Evolutionary conservation across 2,797 vertebrate species (phyloP).

Genomic region (Nothura maculosa): DNA sequence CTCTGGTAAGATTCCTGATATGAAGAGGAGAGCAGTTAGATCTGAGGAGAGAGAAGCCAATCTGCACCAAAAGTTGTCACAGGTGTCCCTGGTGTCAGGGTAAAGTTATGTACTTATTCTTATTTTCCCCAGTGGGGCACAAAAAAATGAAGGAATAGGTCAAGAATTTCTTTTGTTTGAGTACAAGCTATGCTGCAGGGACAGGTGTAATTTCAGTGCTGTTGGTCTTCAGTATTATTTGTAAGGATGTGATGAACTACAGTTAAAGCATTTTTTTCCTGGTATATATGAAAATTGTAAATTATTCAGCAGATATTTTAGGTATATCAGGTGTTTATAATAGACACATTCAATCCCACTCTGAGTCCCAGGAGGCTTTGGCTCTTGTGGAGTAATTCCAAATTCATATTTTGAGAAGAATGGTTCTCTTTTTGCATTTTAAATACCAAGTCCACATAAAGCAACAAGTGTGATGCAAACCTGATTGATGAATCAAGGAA

Average conservation of each 20-base stretch:
- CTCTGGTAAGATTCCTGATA: not conserved
- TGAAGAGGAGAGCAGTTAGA: not conserved
- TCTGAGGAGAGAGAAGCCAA: not conserved
- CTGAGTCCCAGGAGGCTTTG: not conserved
- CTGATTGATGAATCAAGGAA: not conserved
- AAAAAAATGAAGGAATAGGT: not conserved
- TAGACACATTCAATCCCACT: not conserved
- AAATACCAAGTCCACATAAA: not conserved
- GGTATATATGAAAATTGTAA: not conserved
- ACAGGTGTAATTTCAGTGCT: not conserved
- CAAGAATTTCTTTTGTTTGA: fast-evolving
- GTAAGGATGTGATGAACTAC: not conserved
- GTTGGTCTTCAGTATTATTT: not conserved
- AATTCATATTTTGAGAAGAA: not conserved
- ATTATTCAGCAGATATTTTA: not conserved
- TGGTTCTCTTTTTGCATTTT: not conserved
- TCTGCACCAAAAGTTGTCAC: not conserved
- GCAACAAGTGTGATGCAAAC: not conserved
- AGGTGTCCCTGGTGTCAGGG: fast-evolving
- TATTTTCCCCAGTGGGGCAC: not conserved
- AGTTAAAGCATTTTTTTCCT: not conserved
- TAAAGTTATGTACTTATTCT: fast-evolving
- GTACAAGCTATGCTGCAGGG: not conserved
- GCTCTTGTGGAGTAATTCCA: not conserved
- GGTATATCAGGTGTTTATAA: not conserved